Conservation (phyloP, 2,797 vertebrate genomes). For the Hephaestus fuliginosus region DNA sequence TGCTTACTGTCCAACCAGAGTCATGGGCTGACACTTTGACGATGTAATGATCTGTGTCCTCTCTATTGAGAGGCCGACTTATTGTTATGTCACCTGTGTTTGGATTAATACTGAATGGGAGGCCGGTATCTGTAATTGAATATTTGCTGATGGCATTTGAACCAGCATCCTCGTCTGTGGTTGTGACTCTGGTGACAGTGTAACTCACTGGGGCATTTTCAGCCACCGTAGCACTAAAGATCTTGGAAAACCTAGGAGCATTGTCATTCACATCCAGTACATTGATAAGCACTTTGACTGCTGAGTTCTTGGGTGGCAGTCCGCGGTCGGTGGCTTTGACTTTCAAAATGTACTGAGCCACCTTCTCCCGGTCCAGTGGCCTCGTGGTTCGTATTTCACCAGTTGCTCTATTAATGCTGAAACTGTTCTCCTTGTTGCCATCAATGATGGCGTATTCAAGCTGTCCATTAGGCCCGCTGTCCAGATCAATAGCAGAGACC, state of each 20-base stretch:
- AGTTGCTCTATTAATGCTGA: conserved; percentile 90
- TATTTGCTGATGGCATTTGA: conserved; percentile 94
- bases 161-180: conserved; percentile 95
- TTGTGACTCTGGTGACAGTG: conserved; percentile 94
- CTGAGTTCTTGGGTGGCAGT: conserved; percentile 87
- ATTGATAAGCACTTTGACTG: conserved; percentile 89
- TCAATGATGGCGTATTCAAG: conserved; percentile 91
- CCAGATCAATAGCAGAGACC: conserved; percentile 91
- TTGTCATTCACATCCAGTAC: conserved; percentile 98
- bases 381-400: conserved; percentile 93
- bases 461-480: conserved; percentile 94
- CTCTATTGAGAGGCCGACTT: conserved; percentile 93
- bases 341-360: conserved; percentile 88
- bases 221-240: conserved; percentile 94
- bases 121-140: conserved; percentile 90
- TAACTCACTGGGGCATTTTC: conserved; percentile 96
- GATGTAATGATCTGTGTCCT: conserved; percentile 94
- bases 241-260: conserved; percentile 96
- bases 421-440: conserved; percentile 93
- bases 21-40: conserved; percentile 95
- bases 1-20: conserved; percentile 98
- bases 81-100: conserved; percentile 94
- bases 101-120: conserved; percentile 93
- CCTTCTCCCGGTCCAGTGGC: conserved; percentile 93
- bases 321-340: conserved; percentile 94